Base-by-base conservation (phyloP, 2,797 vertebrate genomes). In the Falco cherrug region DNA sequence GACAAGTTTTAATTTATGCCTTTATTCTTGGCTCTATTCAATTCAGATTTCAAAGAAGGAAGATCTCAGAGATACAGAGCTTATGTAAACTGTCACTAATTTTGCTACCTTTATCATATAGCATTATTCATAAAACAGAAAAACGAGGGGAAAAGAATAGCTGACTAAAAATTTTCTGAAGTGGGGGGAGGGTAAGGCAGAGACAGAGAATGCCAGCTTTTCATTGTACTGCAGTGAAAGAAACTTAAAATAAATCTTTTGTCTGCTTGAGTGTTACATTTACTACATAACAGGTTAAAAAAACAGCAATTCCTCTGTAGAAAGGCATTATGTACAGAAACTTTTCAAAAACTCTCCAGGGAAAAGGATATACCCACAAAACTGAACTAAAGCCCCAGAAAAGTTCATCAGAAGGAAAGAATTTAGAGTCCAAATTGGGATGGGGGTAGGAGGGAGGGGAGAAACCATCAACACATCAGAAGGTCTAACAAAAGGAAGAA, bases 21-120 rank as follows among this genome's bases (percentile, higher is more conserved):
- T 87, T 89, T 95, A 70, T 95, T 95, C 81, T 70, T 48, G 45
- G 51, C 60, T 83, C 81, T 70, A 48, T 48, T 90, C 41, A 96
- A 69, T 47, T 69, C 80, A 76, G 71, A 84, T 56, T 92, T 94
- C 86, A 93, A 86, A 91, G 76, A 50, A 78, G 33, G 39, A 82
- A 82, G 68, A 89, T 47, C 31, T 89, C 60, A 35, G 70, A 89
- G 37, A 91, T 48, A 95, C 6, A 79, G 54, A 87, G n/a, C 3
- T 89, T 87, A 83, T 9, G 48, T 83, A 94, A 95, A 93, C 47
- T 85, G 78, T 67, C 83, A 76, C 70, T 90, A 85, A 89, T 92
- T 84, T 77, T 87, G n/a, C 77, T 80, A 74, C n/a, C 47, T 81
- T 92, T 84, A 89, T 90, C 63, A 74, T 15, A 87, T 4, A 78